These are phyloP conservation scores for Acronicta psi DNA, from an alignment of 2,888 invertebrate species.

Conservation along the genomic window DNA sequence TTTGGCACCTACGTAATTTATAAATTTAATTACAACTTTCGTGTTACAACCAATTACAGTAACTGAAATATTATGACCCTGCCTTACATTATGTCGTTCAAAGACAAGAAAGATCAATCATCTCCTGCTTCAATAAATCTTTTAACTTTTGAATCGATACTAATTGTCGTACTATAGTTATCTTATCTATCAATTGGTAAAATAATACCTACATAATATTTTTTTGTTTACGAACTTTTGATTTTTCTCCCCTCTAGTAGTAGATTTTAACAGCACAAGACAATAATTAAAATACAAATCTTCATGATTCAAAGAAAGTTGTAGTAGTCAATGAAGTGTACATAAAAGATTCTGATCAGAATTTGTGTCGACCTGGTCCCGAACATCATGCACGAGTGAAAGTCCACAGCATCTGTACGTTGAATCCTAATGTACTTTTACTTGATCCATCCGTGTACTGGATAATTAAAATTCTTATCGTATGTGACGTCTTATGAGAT, in stretches of 20 bases:
- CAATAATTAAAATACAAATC: constrained; percentile 9
- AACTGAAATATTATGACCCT: too few relatives aligned
- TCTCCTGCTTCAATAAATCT: neutral
- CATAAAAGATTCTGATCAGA: constrained; percentile 54
- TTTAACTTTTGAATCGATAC: neutral
- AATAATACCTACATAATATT: too few relatives aligned
- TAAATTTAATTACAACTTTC: too few relatives aligned
- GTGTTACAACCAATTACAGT: too few relatives aligned
- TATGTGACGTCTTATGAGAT: constrained; percentile 51
- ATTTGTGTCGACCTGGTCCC: constrained; percentile 62
- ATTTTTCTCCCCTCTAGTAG: too few relatives aligned
- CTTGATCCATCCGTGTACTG: constrained; percentile 42
- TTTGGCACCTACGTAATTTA: neutral
- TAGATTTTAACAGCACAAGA: neutral
- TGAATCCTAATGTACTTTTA: constrained; percentile 63
- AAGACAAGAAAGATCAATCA: neutral
- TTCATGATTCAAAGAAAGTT: constrained; percentile 28
- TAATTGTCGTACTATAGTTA: neutral
- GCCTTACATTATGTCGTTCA: neutral
- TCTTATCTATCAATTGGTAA: too few relatives aligned
- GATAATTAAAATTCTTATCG: constrained; percentile 44
- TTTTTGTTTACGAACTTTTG: neutral
- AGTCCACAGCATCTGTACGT: constrained; percentile 63
- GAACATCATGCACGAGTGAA: constrained; percentile 58
- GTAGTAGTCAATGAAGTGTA: constrained; percentile 34